phyloP scores from a whole-genome alignment of 2,888 invertebrate genomes.

The Tipula unca region DNA sequence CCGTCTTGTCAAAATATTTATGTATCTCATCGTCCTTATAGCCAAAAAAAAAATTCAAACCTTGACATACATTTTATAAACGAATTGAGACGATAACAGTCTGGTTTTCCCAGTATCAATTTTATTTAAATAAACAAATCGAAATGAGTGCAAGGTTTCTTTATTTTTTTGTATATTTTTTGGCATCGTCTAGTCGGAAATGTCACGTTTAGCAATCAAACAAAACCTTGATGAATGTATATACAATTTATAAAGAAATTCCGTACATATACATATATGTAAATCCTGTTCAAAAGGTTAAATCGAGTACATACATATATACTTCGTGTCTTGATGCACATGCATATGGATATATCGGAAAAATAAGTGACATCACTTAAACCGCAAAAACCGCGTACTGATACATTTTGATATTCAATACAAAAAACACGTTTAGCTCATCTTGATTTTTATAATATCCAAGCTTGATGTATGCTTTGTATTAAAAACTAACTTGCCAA shows the following conservation, averaged over 20 bases:
- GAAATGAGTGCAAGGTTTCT: neutral
- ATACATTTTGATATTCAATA: neutral
- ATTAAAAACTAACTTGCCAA: neutral
- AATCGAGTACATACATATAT: neutral
- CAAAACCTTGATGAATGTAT: neutral
- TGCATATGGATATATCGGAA: neutral
- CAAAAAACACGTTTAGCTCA: neutral
- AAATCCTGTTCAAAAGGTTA: neutral
- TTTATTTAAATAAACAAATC: neutral
- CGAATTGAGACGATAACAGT: neutral
- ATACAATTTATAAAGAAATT: neutral
- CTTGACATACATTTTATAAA: neutral
- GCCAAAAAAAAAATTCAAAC: neutral
- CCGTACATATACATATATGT: neutral
- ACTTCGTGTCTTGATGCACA: neutral
- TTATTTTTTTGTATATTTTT: neutral
- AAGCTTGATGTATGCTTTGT: neutral
- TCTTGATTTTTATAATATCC: neutral
- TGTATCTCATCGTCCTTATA: neutral
- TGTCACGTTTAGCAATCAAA: neutral
- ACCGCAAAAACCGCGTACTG: neutral
- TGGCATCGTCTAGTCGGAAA: neutral
- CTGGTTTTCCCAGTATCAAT: neutral
- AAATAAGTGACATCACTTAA: neutral
- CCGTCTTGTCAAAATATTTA: too few species aligned